Conservation (phyloP, 1,140 invertebrate genomes). For the Dendrolimus punctatus region DNA sequence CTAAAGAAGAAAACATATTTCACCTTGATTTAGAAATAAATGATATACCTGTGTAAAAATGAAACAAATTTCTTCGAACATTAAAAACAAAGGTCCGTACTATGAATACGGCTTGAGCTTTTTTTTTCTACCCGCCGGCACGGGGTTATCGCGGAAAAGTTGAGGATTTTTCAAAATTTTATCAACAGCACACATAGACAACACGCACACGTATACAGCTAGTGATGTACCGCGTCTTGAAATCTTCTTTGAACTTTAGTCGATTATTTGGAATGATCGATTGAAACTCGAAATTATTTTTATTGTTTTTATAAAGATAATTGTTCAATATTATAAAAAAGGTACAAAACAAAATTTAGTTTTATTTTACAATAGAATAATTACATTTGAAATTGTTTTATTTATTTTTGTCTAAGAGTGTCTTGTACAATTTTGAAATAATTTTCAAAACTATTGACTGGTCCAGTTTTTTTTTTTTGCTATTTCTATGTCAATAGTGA, state of each 20-base stretch:
- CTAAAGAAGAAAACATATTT: too few relatives aligned
- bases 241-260: constrained; percentile 2
- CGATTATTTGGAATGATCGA: constrained; percentile 17
- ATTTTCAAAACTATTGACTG: too few relatives aligned
- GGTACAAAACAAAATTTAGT: background rate
- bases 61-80: background rate
- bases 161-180: constrained; percentile 70
- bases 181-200: constrained; percentile 54
- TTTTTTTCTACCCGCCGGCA: constrained; percentile 50
- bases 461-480: too few relatives aligned
- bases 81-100: constrained; percentile 7
- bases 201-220: constrained; percentile 37
- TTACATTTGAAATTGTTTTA: too few relatives aligned
- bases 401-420: too few relatives aligned
- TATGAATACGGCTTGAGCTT: constrained; percentile 43
- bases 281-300: constrained; percentile 4
- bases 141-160: constrained; percentile 68
- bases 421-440: too few relatives aligned
- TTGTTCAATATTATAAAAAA: background rate
- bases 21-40: background rate
- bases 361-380: too few relatives aligned
- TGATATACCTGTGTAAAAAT: background rate
- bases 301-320: too few relatives aligned
- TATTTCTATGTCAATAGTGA: too few relatives aligned
- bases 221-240: constrained; percentile 34